Base-by-base conservation (phyloP, 2,113 vertebrate genomes). In the Leptobrachium leishanense region DNA sequence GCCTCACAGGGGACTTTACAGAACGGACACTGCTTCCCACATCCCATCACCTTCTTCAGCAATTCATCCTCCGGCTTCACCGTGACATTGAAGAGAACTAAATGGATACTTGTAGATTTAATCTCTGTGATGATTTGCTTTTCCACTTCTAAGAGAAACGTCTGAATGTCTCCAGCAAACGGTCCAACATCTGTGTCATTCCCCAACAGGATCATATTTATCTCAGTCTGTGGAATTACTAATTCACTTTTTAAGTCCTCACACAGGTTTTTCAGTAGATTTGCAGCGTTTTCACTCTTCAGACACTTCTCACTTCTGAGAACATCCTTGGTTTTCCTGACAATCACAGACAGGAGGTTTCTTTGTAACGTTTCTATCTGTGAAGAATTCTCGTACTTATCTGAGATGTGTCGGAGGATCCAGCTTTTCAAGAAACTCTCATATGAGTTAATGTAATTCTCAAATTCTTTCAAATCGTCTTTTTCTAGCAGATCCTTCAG, bases 1-100 rank as follows among this genome's bases (percentile, higher is more conserved):
- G 85, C 85, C 6, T 91, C 90, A 89, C 91, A 92, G 2, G 90
- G 84, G 1, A 77, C 79, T 50, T 50, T 50, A 50, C 46, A 50
- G 46, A 50, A 50, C 1, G 46, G 46, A 50, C 46, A 50, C 46
- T 82, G 87, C 75, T 87, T 73, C 1, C 90, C 90, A 83, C 92
- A 93, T 62, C 91, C 92, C 82, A 90, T 84, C 44, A 92, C 43
- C 2, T 43, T 67, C 65, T 50, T 77, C 46, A 83, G 75, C 12
- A 82, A 55, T 20, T 82, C 81, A 2, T 79, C 71, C 43, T 70
- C 64, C 6, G 81, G 81, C 2, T 75, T 79, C 65, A 82, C 2
- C 1, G 76, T 44, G 5, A 79, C 12, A 3, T 12, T 70, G 44
- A 44, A 79, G 11, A 84, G 68, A 12, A 83, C 11, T 1, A 2